Conservation (phyloP, 2,113 vertebrate genomes). For the Ardeotis arabs region DNA sequence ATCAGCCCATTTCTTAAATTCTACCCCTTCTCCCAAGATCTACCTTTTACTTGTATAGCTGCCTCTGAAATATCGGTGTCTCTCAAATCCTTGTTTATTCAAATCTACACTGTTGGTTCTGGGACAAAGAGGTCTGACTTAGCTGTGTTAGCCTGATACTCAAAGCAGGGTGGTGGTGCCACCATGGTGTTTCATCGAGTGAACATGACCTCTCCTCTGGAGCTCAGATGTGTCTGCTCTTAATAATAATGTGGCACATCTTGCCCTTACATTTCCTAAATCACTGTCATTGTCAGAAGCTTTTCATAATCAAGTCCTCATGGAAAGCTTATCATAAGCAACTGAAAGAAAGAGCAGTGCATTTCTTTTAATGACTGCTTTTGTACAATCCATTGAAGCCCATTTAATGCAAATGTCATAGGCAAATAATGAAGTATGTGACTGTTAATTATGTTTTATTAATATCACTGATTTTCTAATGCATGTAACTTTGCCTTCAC, state of each 20-base stretch:
- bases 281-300: neutral
- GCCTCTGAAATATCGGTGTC: neutral
- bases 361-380: neutral
- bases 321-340: neutral
- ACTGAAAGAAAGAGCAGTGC: neutral
- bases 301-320: neutral
- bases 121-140: neutral
- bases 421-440: neutral
- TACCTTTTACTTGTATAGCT: neutral
- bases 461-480: neutral
- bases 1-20: neutral
- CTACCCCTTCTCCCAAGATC: neutral
- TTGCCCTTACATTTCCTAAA: neutral
- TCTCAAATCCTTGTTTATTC: neutral
- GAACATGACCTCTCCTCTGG: neutral
- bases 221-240: neutral
- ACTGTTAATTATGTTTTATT: neutral
- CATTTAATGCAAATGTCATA: neutral
- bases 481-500: neutral
- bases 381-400: neutral
- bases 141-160: neutral
- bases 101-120: rapidly evolving
- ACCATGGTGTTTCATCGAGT: rapidly evolving
- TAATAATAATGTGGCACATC: neutral
- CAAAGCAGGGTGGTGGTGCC: neutral